Conservation (phyloP, 2,888 invertebrate genomes). For the Camponotus fellah region DNA sequence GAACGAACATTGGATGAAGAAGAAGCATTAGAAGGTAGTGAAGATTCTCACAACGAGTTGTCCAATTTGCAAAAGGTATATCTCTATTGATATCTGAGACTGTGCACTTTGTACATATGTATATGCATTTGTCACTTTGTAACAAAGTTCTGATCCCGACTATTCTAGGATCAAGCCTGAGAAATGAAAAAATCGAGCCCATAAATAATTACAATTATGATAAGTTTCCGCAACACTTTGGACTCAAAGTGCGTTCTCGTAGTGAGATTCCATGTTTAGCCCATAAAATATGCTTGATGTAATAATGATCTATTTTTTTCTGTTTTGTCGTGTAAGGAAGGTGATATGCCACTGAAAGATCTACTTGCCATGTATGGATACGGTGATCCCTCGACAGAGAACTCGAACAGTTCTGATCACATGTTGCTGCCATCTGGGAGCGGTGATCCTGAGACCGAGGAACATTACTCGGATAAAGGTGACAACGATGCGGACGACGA, state of each 20-base stretch:
- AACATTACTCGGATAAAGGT: conserved; percentile 78
- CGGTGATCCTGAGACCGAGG: conserved; percentile 80
- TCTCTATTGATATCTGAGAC: conserved; percentile 33
- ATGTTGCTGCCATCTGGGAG: conserved; percentile 78
- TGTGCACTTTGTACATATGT: conserved; percentile 56
- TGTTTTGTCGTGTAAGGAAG: conserved; percentile 88
- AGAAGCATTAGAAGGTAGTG: conserved; percentile 96
- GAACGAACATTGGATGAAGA: conserved; percentile 98
- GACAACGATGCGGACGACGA: conserved; percentile 83
- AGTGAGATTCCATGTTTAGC: conserved; percentile 76
- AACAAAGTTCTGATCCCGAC: conserved; percentile 77
- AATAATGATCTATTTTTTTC: conserved; percentile 66
- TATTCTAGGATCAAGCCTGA: conserved; percentile 78
- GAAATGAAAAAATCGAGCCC: conserved; percentile 78
- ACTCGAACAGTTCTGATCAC: conserved; percentile 83
- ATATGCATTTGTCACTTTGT: conserved; percentile 69
- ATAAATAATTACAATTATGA: conserved; percentile 78
- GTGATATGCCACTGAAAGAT: conserved; percentile 98
- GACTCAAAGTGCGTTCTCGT: conserved; percentile 77
- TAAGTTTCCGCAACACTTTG: conserved; percentile 77
- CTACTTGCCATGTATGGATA: conserved; percentile 96
- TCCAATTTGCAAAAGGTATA: conserved; percentile 93
- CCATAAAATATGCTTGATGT: conserved; percentile 58
- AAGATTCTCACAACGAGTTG: conserved; percentile 96
- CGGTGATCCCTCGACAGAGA: conserved; percentile 85